Base-by-base conservation (phyloP, 2,888 invertebrate genomes). In the Pachycephus smyrnensis region DNA sequence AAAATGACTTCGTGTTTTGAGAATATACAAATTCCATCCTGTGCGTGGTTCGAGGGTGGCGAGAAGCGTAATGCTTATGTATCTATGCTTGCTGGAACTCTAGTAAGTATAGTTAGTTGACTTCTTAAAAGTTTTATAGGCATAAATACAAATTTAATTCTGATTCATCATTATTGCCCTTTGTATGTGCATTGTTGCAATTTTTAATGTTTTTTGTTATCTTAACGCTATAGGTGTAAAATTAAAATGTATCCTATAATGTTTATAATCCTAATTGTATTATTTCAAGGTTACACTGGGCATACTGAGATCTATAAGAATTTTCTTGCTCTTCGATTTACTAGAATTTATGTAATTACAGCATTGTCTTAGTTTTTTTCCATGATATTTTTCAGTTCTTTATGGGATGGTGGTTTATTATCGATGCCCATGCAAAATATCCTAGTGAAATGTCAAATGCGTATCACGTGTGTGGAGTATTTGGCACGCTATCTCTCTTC, bases 341-440 rank as follows among this genome's bases (percentile, higher is more conserved):
- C 6, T 55, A 55, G 9, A 55, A 55, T 9, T 55, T 23, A 55
- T 55, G 9, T 23, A 55, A 55, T 55, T 55, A 9, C 23, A 55
- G 9, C 9, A 2, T 55, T 55, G 23, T 9, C 23, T 55, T 55
- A 55, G 23, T 55, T 55, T 55, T 55, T 55, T 15, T 69, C 30
- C 30, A 55, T 77, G 73, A 76, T 79, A 80, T 81, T 83, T 92
- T 92, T 76, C 89, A 98, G 98, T 99, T 99, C 92, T 98, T 98
- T 88, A 92, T 95, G 86, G 99, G 98, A 75, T 99, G 99, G 99
- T 99, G 99, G 99, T 95, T 98, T 81, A 96, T 98, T 81, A 98
- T 99, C 86, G 99, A 99, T 93, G 97, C 98, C 12, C 96, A 97
- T 78, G 95, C 97, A 0, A 95, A 95, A 32, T 96, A 96, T 88